Evolutionary conservation across 2,888 invertebrate genomes (phyloP).

Genomic region (Parasteatoda lunata): DNA sequence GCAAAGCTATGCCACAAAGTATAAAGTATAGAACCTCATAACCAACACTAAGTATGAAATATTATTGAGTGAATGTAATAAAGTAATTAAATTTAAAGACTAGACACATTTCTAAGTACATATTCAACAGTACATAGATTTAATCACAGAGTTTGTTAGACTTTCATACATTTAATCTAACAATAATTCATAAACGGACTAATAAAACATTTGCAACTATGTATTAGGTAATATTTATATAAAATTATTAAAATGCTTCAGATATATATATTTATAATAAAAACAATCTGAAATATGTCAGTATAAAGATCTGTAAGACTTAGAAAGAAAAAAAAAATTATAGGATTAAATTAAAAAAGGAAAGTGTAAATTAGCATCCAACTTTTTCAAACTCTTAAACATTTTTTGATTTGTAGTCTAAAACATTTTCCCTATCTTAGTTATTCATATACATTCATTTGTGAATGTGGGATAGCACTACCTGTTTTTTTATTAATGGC

Average conservation of each 20-base stretch:
- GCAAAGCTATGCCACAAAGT: slow-evolving; percentile 53
- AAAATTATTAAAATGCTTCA: no score
- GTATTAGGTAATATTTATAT: no score
- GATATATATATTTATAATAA: no score
- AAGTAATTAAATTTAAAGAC: slow-evolving; percentile 62
- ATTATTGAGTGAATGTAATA: slow-evolving; percentile 61
- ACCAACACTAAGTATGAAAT: slow-evolving; percentile 55
- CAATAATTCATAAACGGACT: neutral
- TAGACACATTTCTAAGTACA: slow-evolving; percentile 60
- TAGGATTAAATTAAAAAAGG: neutral
- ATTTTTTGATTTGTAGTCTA: slow-evolving; percentile 33
- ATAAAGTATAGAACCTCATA: slow-evolving; percentile 26
- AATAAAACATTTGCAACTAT: neutral
- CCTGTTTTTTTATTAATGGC: slow-evolving; percentile 59
- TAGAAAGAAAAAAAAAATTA: no score
- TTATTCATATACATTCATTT: slow-evolving; percentile 58
- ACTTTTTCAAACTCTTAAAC: neutral
- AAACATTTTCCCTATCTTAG: slow-evolving; percentile 52
- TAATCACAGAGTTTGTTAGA: slow-evolving; percentile 65
- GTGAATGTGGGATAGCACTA: slow-evolving; percentile 68
- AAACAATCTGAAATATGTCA: no score
- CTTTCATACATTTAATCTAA: slow-evolving; percentile 57
- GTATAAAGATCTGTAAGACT: neutral
- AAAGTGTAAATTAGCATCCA: neutral
- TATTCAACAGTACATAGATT: slow-evolving; percentile 56